phyloP scores from a whole-genome alignment of 2,888 invertebrate species.

The Ligdia adustata region DNA sequence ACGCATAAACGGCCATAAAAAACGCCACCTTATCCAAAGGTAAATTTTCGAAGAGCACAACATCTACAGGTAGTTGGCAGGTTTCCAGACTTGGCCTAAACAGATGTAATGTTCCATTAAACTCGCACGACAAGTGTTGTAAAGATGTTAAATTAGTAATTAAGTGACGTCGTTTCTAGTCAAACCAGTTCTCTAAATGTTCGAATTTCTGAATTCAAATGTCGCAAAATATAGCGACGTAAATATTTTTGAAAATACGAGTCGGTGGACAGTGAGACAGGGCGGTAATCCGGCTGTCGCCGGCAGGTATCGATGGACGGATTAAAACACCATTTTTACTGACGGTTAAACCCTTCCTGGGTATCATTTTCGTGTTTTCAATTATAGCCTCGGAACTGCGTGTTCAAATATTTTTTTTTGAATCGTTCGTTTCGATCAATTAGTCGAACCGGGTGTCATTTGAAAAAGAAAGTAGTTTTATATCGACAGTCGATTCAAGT shows the following conservation, averaged over 20 bases:
- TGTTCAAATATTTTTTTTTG: slow-evolving; percentile 30
- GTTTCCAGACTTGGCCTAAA: slow-evolving; percentile 68
- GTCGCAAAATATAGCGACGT: slow-evolving; percentile 36
- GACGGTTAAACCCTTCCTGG: slow-evolving; percentile 64
- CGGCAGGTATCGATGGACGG: slow-evolving; percentile 76
- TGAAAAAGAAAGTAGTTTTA: slow-evolving; percentile 16
- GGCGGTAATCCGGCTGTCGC: slow-evolving; percentile 71
- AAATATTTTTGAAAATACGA: slow-evolving; percentile 51
- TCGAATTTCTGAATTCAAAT: slow-evolving; percentile 33
- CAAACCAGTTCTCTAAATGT: neutral
- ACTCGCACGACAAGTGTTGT: slow-evolving; percentile 41
- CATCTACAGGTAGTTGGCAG: slow-evolving; percentile 81
- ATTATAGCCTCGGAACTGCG: slow-evolving; percentile 51
- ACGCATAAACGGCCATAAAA: slow-evolving; percentile 48
- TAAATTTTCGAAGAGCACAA: slow-evolving; percentile 59
- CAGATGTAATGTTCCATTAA: slow-evolving; percentile 64
- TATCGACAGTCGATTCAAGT: slow-evolving; percentile 7
- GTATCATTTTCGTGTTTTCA: slow-evolving; percentile 66
- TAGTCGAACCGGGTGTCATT: slow-evolving; percentile 17
- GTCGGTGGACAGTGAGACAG: slow-evolving; percentile 57
- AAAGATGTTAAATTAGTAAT: slow-evolving; percentile 60
- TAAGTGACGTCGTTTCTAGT: neutral
- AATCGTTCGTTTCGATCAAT: slow-evolving; percentile 20
- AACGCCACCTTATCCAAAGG: slow-evolving; percentile 48
- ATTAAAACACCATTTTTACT: slow-evolving; percentile 79